Evolutionary conservation across 2,888 invertebrate genomes (phyloP), one percentile per base, ranked within the genome.

Genomic region (Aspidapion aeneum): DNA sequence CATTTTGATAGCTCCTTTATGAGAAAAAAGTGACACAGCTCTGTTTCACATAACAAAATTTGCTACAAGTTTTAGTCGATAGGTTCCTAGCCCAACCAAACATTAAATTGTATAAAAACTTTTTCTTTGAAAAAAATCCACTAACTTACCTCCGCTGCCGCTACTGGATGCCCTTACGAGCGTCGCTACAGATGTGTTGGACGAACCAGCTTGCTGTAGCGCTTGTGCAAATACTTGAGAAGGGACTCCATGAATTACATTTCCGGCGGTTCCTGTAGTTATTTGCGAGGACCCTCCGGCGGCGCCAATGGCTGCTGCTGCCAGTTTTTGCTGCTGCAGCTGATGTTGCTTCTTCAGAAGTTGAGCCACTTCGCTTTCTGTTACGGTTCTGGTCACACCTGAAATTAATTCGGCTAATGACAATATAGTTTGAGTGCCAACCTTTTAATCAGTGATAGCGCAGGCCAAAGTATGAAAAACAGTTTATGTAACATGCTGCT

Each of bases 111-210:
- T n/a, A n/a, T n/a, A n/a, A n/a, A n/a, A n/a, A n/a, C n/a, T n/a
- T n/a, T n/a, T n/a, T n/a, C n/a, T n/a, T n/a, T n/a, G n/a, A n/a
- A n/a, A n/a, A n/a, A n/a, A n/a, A n/a, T n/a, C n/a, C n/a, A n/a
- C n/a, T n/a, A 16, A 66, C 68, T 69, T 66, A 74, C 74, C 74
- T 66, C 77, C 78, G 57, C 77, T 73, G 55, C 78, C 68, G 56
- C 81, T 79, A 1, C 83, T 77, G 55, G 85, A 83, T 0, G 88
- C 83, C 74, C 89, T 89, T 0, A 88, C 88, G 59, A 89, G 77
- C 0, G 88, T 86, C 0, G 87, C 85, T 2, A 87, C 85, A 1
- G 84, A 83, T 1, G 83, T 77, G 0, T 83, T 83, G 0, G 84
- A 82, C 1, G 82, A 79, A 1, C 83, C 81, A 1, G 83, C 81